Evolutionary conservation across 2,888 invertebrate species (phyloP).

Genomic region (Brachypterus glaber): DNA sequence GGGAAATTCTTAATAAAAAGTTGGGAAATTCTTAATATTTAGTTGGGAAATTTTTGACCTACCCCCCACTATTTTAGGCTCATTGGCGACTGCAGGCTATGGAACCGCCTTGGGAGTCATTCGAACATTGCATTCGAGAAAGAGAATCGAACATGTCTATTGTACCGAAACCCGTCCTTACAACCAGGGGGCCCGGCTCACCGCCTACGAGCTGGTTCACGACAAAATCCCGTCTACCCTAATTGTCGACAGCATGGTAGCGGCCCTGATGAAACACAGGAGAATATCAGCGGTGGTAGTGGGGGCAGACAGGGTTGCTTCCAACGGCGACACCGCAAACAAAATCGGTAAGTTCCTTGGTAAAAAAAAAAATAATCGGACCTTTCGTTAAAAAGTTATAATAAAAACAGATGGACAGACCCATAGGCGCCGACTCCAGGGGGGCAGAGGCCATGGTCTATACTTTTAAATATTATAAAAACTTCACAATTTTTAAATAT

Average conservation of each 20-base stretch:
- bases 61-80: too few relatives aligned
- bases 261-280: constrained; percentile 75
- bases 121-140: constrained; percentile 63
- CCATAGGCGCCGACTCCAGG: too few relatives aligned
- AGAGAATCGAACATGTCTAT: constrained; percentile 64
- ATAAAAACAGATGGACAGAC: too few relatives aligned
- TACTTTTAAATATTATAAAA: too few relatives aligned
- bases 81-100: constrained; percentile 93
- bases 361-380: too few relatives aligned
- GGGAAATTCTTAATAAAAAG: too few relatives aligned
- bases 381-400: too few relatives aligned
- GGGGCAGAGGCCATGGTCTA: too few relatives aligned
- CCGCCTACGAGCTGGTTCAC: constrained; percentile 89
- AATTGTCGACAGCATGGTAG: constrained; percentile 93
- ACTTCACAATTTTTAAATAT: too few relatives aligned
- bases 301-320: constrained; percentile 92
- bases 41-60: too few relatives aligned
- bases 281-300: constrained; percentile 89
- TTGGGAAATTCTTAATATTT: too few relatives aligned
- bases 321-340: constrained; percentile 97
- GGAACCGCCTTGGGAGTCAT: constrained; percentile 97
- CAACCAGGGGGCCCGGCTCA: constrained; percentile 92
- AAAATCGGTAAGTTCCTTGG: too few relatives aligned
- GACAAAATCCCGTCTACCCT: constrained; percentile 87
- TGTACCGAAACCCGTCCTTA: constrained; percentile 98